A percentile compares a stretch with the other conserved stretches of the same genome.
Evolutionary conservation across 92 coral and sea anemone species (phyloP).

Genomic region (Heliopora coerulea): DNA sequence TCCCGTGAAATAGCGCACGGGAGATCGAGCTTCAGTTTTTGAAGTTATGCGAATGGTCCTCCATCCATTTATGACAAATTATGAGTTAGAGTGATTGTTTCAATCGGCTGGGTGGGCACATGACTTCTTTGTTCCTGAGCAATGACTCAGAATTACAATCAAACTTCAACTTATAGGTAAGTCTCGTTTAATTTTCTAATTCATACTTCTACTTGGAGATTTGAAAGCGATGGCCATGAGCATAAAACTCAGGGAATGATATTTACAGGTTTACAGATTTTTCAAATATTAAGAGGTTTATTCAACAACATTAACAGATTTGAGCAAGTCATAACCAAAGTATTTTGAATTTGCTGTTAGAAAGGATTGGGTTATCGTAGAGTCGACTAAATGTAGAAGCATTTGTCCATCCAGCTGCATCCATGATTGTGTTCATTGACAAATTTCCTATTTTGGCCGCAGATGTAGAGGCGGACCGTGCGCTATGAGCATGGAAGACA

Average conservation of each 20-base stretch:
- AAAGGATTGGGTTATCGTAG: constrained; percentile 33
- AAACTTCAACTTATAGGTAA: constrained; percentile 13
- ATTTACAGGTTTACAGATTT: neutral
- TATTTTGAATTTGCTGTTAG: neutral
- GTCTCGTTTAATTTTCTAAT: constrained; percentile 10
- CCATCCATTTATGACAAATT: neutral
- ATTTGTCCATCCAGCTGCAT: constrained; percentile 48
- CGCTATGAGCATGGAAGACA: neutral
- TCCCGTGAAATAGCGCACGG: constrained; percentile 22
- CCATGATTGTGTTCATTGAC: constrained; percentile 29
- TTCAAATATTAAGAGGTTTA: neutral
- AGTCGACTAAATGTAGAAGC: constrained; percentile 26
- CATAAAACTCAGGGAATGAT: neutral
- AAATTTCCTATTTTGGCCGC: constrained; percentile 42
- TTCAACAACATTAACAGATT: constrained; percentile 8
- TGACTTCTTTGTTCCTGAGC: constrained; percentile 24
- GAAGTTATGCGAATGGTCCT: constrained; percentile 35
- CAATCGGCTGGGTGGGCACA: constrained; percentile 15
- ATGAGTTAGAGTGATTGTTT: neutral
- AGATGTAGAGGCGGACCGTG: constrained; percentile 43
- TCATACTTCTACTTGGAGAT: constrained; percentile 9
- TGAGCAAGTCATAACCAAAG: constrained; percentile 27
- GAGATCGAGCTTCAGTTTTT: constrained; percentile 32
- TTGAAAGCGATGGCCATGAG: neutral
- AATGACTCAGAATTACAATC: constrained; percentile 9